Percentiles rank a stretch among this genome's conserved stretches.
phyloP scores from a whole-genome alignment of 2,797 vertebrate genomes.

The Echiichthys vipera region DNA sequence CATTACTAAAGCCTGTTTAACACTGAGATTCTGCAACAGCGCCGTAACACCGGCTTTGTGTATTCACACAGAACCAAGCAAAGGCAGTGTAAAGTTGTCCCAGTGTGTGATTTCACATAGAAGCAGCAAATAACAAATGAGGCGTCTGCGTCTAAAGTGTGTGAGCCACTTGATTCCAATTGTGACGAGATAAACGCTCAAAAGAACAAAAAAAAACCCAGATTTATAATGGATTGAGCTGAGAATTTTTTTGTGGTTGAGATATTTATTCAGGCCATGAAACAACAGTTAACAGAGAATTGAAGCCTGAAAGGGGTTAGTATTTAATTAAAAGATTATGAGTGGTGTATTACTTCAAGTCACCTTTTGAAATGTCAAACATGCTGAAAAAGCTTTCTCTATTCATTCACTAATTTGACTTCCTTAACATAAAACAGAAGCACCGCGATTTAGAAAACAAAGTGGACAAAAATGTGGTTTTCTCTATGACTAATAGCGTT shows the following conservation, averaged over 20 bases:
- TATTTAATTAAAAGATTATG: slow-evolving; percentile 1
- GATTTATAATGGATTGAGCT: not conserved
- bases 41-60: no score
- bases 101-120: no score
- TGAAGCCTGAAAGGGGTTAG: not conserved
- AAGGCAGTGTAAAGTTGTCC: no score
- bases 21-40: no score
- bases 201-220: not conserved
- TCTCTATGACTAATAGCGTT: not conserved
- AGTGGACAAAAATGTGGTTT: not conserved
- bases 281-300: not conserved
- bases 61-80: no score
- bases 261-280: not conserved
- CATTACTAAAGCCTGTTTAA: no score
- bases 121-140: no score
- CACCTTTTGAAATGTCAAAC: not conserved
- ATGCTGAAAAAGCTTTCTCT: no score
- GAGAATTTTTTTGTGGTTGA: not conserved
- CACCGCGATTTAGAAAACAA: not conserved
- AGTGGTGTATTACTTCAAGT: not conserved
- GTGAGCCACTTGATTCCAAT: no score
- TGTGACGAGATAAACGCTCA: no score
- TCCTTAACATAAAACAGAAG: not conserved
- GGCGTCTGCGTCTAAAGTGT: no score
- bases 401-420: not conserved